phyloP scores from a whole-genome alignment of 1,140 invertebrate genomes.

The Chelonus insularis region DNA sequence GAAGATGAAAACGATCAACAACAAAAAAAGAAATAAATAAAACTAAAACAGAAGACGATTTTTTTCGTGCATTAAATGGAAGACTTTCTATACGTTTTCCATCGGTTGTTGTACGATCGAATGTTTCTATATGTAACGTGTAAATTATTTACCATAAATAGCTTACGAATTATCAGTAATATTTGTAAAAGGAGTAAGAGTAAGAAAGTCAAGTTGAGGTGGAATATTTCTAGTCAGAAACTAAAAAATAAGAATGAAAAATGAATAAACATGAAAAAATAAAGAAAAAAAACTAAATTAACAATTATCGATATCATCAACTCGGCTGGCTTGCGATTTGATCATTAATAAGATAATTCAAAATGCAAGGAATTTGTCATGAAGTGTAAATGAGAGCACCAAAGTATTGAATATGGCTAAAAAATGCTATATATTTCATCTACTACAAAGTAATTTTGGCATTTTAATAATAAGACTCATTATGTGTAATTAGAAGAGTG shows the following conservation, averaged over 20 bases:
- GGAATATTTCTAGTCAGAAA: constrained; percentile 37
- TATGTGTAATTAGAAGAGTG: neutral
- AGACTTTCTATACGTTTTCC: constrained; percentile 28
- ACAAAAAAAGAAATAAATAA: constrained; percentile 8
- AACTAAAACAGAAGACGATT: constrained; percentile 8
- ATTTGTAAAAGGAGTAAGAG: constrained; percentile 23
- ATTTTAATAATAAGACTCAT: neutral
- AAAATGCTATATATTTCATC: neutral
- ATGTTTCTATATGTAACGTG: constrained; percentile 48
- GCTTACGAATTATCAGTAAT: constrained; percentile 37
- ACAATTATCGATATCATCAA: neutral
- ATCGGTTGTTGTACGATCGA: constrained; percentile 44
- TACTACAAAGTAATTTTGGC: neutral
- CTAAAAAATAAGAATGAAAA: neutral
- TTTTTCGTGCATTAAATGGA: neutral
- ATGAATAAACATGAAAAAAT: neutral
- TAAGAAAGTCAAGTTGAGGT: neutral
- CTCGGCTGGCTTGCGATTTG: constrained; percentile 9
- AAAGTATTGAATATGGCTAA: neutral
- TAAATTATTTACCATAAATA: constrained; percentile 41
- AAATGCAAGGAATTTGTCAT: neutral
- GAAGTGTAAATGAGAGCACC: neutral
- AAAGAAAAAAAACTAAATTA: neutral
- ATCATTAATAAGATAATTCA: neutral
- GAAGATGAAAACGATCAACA: neutral